These are phyloP conservation scores for Hydrozoanthus tunicans DNA, from an alignment of 64 coral and sea anemone genomes.

Conservation along the genomic window DNA sequence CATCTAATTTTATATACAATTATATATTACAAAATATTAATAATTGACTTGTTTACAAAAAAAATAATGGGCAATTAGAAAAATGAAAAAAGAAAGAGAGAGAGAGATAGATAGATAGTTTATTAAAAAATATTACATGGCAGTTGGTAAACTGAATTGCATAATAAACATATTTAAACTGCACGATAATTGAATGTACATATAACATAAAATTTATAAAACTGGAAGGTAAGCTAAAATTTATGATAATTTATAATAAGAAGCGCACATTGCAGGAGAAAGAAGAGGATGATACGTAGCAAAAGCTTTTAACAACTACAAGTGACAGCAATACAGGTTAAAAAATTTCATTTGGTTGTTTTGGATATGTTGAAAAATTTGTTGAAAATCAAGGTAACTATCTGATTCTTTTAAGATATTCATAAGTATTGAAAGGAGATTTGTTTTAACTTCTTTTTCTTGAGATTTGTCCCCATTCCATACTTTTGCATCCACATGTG, in stretches of 20 bases:
- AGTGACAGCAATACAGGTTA: slow-evolving; percentile 32
- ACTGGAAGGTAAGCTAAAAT: too few species aligned
- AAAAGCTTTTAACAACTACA: slow-evolving; percentile 19
- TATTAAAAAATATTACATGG: too few species aligned
- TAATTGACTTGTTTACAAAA: too few species aligned
- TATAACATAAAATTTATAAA: not conserved
- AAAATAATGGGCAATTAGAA: too few species aligned
- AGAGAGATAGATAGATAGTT: too few species aligned
- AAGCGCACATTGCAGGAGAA: not conserved
- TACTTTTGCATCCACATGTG: slow-evolving; percentile 4
- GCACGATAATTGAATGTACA: too few species aligned
- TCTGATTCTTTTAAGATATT: slow-evolving; percentile 38
- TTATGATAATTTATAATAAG: too few species aligned
- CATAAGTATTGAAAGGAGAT: slow-evolving; percentile 10
- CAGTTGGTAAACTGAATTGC: too few species aligned
- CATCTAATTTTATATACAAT: too few species aligned
- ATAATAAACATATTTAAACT: too few species aligned
- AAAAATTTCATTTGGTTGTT: slow-evolving; percentile 17
- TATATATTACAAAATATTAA: too few species aligned
- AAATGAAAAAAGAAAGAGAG: too few species aligned
- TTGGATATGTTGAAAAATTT: slow-evolving; percentile 51
- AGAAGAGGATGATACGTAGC: slow-evolving; percentile 27
- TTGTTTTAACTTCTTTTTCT: slow-evolving; percentile 40
- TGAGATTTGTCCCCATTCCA: slow-evolving; percentile 5
- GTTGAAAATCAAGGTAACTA: slow-evolving; percentile 41